Conservation (phyloP, 92 coral and sea anemone genomes). For the Anthopleura xanthogrammica region DNA sequence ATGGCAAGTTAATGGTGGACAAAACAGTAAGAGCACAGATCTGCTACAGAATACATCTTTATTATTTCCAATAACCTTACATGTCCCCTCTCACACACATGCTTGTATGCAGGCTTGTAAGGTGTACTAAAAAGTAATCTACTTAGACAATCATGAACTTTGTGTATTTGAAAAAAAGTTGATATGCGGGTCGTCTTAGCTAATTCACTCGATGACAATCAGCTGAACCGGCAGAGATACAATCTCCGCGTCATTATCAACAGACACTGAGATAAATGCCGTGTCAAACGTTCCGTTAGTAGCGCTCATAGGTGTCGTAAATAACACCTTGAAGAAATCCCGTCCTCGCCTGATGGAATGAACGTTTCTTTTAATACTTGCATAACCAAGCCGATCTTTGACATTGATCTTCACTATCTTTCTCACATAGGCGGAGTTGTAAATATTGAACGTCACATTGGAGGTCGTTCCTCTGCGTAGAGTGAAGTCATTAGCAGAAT, state of each 20-base stretch:
- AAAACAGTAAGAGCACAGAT: background rate
- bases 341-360: background rate
- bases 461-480: constrained; percentile 49
- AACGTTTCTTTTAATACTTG: background rate
- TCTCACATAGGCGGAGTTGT: constrained; percentile 21
- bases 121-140: too few species aligned
- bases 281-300: constrained; percentile 21
- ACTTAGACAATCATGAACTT: too few species aligned
- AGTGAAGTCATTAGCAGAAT: constrained; percentile 58
- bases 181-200: too few species aligned
- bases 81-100: too few species aligned
- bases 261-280: constrained; percentile 17
- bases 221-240: constrained; percentile 28
- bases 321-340: background rate
- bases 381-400: constrained; percentile 27
- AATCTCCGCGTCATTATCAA: background rate
- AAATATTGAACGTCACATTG: constrained; percentile 48
- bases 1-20: background rate
- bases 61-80: too few species aligned
- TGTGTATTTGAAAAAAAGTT: too few species aligned
- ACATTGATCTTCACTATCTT: background rate
- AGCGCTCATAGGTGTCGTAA: constrained; percentile 13
- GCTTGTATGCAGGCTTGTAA: too few species aligned
- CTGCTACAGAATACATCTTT: too few species aligned
- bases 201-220: constrained; percentile 11